Base-by-base conservation (phyloP, 2,113 vertebrate species). In the Pantherophis guttatus region DNA sequence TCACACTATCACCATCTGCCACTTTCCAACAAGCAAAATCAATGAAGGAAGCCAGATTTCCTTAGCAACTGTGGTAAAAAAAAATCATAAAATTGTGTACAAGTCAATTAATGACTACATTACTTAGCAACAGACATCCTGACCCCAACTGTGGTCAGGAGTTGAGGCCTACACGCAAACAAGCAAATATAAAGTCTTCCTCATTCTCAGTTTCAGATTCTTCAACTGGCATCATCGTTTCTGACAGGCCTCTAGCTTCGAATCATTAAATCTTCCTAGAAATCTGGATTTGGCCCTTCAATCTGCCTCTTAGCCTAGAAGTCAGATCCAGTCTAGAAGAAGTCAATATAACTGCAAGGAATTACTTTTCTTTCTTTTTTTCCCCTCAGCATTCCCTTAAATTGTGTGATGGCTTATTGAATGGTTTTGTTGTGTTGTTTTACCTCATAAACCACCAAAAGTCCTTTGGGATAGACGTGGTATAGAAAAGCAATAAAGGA, bases 181-280 rank as follows among this genome's bases (percentile, higher is more conserved):
- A 81, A 39, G 15, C n/a, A 39, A 39, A 95, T 95, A 96, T 96
- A 98, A 98, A 96, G 96, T 97, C 92, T 97, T 95, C 95, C 96
- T 96, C 92, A 94, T 85, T 58, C 93, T 96, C 92, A 95, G 96
- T 93, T 96, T 98, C 97, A 97, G 97, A 96, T 97, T 94, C 96
- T 96, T 87, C 96, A 94, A 92, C 95, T 93, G 92, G 92, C 94
- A 96, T 93, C 94, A 95, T 95, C 92, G 91, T 95, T 97, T 97
- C 95, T 96, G 97, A 95, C 92, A 97, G 97, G 70, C 92, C 89
- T 95, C 92, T 95, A 97, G 93, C 92, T 95, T 96, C 95, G 92
- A 96, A 95, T 96, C 96, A 91, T 92, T 96, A 94, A 58, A 54
- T 15, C 59, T 91, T 97, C 96, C 96, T 97, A 96, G 91, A 96